Evolutionary conservation across 1,140 invertebrate genomes (phyloP), one percentile per base, ranked within the genome.

Genomic region (Drosophila mauritiana): DNA sequence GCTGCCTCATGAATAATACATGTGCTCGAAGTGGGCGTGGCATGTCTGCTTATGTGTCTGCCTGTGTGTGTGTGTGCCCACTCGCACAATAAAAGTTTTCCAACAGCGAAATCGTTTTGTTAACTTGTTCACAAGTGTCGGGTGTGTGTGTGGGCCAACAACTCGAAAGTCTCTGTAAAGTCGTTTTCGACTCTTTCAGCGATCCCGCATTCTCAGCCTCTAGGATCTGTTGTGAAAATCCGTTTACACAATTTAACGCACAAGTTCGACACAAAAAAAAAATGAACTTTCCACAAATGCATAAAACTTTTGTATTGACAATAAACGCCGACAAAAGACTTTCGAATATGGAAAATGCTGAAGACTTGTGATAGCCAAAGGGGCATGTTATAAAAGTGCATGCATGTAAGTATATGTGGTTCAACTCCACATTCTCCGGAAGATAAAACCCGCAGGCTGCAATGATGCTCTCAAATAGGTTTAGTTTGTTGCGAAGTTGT

Each of bases 221-320:
- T 61, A 59, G 69, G 80, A 79, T 77, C 73, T 80, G 80, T 55
- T 45, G 42, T 46, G 62, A 68, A 86, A 78, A 85, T 78, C 81
- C 73, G 81, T 80, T 85, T 73, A 69, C 63, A 83, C 64, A 83
- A 82, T 83, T 83, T 84, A 51, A 85, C 59, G 77, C 77, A 57
- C 43, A 79, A 84, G 65, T 57, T 75, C 12, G 42, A 31, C 11
- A 56, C 45, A 74, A 34, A 8, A 39, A 13, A 75, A 63, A 77
- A 77, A 86, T 78, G 59, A 81, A 75, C 46, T 65, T 78, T 78
- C n/a, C 17, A 46, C 58, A 89, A 82, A 83, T 78, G 75, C 72
- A 89, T 73, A 80, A 89, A 88, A 88, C 83, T 88, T 88, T 88
- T 43, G 73, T 72, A 89, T 88, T 88, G 80, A 88, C 83, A 89